Percentiles rank a stretch among this genome's conserved stretches.
Conservation (phyloP, 2,113 vertebrate species). For the Panurus biarmicus region DNA sequence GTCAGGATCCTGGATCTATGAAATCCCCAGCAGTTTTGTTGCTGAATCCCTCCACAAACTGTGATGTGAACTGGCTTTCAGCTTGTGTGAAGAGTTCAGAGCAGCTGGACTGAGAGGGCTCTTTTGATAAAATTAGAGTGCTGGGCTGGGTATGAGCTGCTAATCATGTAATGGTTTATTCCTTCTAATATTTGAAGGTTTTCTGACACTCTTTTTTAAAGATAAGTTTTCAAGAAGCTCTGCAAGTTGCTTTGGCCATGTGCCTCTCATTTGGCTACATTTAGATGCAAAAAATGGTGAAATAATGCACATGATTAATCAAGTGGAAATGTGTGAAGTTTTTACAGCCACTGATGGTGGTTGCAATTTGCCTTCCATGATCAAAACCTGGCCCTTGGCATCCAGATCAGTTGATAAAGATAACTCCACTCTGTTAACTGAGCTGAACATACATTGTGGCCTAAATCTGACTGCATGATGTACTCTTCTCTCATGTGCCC, state of each 20-base stretch:
- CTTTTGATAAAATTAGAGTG: background rate
- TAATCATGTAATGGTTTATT: background rate
- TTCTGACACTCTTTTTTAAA: background rate
- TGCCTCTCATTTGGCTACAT: background rate
- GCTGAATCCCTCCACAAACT: background rate
- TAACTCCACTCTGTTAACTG: background rate
- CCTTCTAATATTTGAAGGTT: background rate
- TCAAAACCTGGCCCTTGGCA: background rate
- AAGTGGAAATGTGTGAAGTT: background rate
- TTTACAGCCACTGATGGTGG: background rate
- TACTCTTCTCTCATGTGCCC: background rate
- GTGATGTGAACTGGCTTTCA: background rate
- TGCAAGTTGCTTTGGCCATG: background rate
- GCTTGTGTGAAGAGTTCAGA: background rate
- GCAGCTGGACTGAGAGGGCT: background rate
- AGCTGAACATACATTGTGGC: background rate
- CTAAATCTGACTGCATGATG: background rate
- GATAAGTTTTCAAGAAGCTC: background rate
- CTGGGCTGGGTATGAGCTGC: background rate
- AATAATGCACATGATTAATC: background rate
- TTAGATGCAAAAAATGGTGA: background rate
- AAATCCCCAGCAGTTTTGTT: background rate
- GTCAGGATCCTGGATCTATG: rapidly evolving
- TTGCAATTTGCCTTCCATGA: background rate
- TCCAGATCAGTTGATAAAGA: background rate